Evolutionary conservation across 2,113 vertebrate genomes (phyloP).

Genomic region (Clarias gariepinus): DNA sequence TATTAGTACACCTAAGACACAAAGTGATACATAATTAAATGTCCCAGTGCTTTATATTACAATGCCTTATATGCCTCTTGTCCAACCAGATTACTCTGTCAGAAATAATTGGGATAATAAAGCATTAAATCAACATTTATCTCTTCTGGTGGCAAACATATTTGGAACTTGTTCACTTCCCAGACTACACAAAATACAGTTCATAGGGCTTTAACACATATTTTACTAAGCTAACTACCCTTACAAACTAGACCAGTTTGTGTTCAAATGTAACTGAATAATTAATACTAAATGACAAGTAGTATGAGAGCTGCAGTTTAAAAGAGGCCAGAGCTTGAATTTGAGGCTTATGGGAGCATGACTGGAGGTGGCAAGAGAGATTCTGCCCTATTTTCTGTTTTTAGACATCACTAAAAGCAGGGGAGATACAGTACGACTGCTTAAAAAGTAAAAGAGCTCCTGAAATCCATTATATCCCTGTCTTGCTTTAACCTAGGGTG

Average conservation of each 20-base stretch:
- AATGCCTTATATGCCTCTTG: too few relatives aligned
- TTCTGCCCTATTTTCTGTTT: conserved; percentile 54
- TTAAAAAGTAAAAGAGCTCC: neutral
- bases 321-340: conserved; percentile 35
- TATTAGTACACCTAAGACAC: too few relatives aligned
- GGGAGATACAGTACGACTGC: neutral
- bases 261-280: conserved; percentile 21
- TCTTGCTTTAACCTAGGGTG: neutral
- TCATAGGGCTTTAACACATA: neutral
- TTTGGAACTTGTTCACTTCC: neutral
- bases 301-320: neutral
- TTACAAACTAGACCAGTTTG: neutral
- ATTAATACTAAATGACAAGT: neutral
- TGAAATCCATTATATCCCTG: neutral
- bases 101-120: too few relatives aligned
- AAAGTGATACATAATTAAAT: too few relatives aligned
- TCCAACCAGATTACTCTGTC: too few relatives aligned
- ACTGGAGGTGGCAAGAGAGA: conserved; percentile 34
- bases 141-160: neutral
- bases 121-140: neutral
- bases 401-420: conserved; percentile 31
- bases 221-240: neutral
- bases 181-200: neutral
- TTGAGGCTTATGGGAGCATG: conserved; percentile 39
- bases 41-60: too few relatives aligned